These are phyloP conservation scores for Wiebesia pumilae DNA, from an alignment of 1,140 invertebrate genomes.

Conservation along the genomic window DNA sequence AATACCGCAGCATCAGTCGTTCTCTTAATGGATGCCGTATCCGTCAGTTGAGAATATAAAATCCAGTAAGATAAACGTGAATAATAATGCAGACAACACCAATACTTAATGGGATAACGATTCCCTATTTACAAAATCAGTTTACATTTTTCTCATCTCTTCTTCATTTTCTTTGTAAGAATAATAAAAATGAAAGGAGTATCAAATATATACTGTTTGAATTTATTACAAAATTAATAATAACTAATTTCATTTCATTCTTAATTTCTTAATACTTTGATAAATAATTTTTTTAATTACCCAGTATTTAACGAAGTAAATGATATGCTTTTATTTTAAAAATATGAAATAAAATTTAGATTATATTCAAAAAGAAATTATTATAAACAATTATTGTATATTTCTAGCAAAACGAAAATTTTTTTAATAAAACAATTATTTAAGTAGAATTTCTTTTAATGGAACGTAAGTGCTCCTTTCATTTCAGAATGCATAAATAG, in stretches of 20 bases:
- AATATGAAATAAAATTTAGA: background rate
- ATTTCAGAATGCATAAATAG: background rate
- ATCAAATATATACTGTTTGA: background rate
- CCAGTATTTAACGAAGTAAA: too few relatives aligned
- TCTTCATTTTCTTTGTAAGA: background rate
- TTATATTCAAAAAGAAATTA: too few relatives aligned
- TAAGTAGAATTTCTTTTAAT: background rate
- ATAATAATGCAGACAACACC: background rate
- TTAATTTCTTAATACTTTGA: background rate
- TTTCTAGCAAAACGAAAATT: too few relatives aligned
- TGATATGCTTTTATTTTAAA: too few relatives aligned
- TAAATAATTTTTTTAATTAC: background rate
- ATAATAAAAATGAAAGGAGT: background rate
- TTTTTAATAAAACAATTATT: background rate
- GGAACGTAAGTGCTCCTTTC: background rate
- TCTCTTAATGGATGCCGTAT: background rate
- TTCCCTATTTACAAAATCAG: background rate
- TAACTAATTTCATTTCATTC: background rate
- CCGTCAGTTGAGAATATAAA: background rate
- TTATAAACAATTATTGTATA: too few relatives aligned
- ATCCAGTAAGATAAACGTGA: background rate
- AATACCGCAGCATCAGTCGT: background rate
- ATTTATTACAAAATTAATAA: background rate
- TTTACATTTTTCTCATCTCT: background rate
- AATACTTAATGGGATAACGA: background rate